Evolutionary conservation across 2,113 vertebrate species (phyloP).

Genomic region (Atlantisia rogersi): DNA sequence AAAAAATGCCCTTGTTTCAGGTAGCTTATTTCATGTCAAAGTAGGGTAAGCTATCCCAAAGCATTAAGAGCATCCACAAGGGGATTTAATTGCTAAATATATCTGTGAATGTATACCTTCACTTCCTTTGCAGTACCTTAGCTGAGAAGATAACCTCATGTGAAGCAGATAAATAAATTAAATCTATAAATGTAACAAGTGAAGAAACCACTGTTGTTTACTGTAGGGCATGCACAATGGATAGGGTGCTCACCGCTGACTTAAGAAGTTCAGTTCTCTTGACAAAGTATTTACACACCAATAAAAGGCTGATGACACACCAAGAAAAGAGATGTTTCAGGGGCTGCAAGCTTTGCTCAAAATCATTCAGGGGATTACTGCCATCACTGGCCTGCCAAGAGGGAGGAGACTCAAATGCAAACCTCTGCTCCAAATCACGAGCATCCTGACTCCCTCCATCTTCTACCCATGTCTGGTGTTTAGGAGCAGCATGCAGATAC

Average conservation of each 20-base stretch:
- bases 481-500: rapidly evolving
- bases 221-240: neutral
- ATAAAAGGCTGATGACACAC: neutral
- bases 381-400: neutral
- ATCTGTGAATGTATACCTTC: conserved; percentile 13
- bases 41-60: conserved; percentile 21
- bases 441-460: rapidly evolving
- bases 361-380: neutral
- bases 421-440: neutral
- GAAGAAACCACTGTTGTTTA: neutral
- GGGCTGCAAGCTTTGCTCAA: neutral
- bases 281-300: neutral
- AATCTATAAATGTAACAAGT: neutral
- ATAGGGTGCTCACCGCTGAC: rapidly evolving
- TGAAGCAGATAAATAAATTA: neutral
- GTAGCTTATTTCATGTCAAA: neutral
- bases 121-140: neutral
- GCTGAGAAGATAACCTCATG: neutral
- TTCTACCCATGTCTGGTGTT: rapidly evolving
- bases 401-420: neutral
- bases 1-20: conserved; percentile 20
- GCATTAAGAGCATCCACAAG: neutral
- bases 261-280: neutral
- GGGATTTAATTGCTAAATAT: conserved; percentile 41
- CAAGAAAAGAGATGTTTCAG: neutral